Conservation (phyloP, 1,140 invertebrate species). For the Temnothorax nylanderi region DNA sequence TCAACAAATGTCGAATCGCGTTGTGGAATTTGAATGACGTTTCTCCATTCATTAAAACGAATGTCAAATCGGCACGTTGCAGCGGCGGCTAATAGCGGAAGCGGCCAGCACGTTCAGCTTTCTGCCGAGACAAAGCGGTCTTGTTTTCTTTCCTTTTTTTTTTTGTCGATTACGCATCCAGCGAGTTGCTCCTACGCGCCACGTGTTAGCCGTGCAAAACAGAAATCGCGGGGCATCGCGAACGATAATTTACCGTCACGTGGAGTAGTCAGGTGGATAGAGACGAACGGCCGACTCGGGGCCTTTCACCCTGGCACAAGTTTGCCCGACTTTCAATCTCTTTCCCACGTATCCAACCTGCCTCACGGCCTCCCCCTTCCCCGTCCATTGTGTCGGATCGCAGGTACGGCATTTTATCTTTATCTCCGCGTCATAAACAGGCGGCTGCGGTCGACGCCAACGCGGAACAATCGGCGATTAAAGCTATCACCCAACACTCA, state of each 20-base stretch:
- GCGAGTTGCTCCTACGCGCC: not conserved
- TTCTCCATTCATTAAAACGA: slow-evolving; percentile 17
- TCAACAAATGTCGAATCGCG: not conserved
- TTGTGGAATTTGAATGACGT: not conserved
- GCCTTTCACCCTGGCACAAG: slow-evolving; percentile 77
- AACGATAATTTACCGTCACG: slow-evolving; percentile 65
- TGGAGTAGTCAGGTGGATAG: slow-evolving; percentile 69
- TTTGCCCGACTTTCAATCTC: slow-evolving; percentile 76
- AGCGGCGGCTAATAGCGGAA: not conserved
- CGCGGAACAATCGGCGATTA: slow-evolving; percentile 52
- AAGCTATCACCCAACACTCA: slow-evolving; percentile 33
- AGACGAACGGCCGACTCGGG: slow-evolving; percentile 72
- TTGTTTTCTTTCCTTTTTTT: not conserved
- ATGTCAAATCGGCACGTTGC: not conserved
- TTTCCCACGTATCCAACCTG: slow-evolving; percentile 73
- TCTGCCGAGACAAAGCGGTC: not conserved
- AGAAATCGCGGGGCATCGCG: slow-evolving; percentile 11
- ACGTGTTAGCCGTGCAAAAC: slow-evolving; percentile 26
- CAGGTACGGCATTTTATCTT: slow-evolving; percentile 47
- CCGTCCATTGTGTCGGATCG: slow-evolving; percentile 58
- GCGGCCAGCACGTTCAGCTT: slow-evolving; percentile 6
- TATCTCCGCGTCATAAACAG: slow-evolving; percentile 46
- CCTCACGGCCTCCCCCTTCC: slow-evolving; percentile 37
- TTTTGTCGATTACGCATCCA: not conserved
- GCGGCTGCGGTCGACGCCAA: slow-evolving; percentile 2